phyloP scores from a whole-genome alignment of 2,113 vertebrate genomes.

The Heterochromis multidens region DNA sequence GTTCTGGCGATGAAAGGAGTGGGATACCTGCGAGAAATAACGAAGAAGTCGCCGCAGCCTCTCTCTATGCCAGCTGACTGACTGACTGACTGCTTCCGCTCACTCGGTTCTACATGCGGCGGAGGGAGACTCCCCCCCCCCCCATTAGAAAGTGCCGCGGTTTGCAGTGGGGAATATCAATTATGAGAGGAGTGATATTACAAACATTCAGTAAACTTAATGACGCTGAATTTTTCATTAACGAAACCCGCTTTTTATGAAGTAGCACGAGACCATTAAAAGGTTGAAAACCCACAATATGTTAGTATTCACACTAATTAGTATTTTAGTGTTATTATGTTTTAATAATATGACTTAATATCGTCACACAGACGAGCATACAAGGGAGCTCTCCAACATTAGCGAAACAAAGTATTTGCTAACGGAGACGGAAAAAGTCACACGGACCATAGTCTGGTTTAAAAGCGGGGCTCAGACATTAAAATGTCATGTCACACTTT shows the following conservation, averaged over 20 bases:
- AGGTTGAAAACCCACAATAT: background rate
- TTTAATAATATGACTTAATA: background rate
- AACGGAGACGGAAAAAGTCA: too few species aligned
- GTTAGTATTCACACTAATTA: background rate
- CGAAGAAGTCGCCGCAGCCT: slow-evolving; percentile 13
- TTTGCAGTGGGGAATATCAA: slow-evolving; percentile 64
- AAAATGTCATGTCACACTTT: too few species aligned
- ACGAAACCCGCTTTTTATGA: background rate
- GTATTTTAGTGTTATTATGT: background rate
- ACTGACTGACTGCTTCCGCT: slow-evolving; percentile 29
- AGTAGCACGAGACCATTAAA: background rate
- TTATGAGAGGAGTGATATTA: slow-evolving; percentile 73
- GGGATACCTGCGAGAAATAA: background rate
- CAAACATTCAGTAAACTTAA: slow-evolving; percentile 15
- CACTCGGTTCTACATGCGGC: slow-evolving; percentile 54
- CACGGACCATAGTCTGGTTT: too few species aligned
- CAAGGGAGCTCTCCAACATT: background rate
- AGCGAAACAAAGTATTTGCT: background rate
- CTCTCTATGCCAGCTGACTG: slow-evolving; percentile 19
- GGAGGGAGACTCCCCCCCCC: slow-evolving; percentile 49
- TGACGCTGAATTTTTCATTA: background rate
- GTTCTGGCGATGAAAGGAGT: background rate
- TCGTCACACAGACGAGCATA: background rate
- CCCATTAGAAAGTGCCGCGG: slow-evolving; percentile 44
- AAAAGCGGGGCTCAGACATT: too few species aligned